Percentiles rank a stretch among this genome's conserved stretches.
These are phyloP conservation scores for Mya arenaria DNA, from an alignment of 1,140 invertebrate species.

Conservation along the genomic window DNA sequence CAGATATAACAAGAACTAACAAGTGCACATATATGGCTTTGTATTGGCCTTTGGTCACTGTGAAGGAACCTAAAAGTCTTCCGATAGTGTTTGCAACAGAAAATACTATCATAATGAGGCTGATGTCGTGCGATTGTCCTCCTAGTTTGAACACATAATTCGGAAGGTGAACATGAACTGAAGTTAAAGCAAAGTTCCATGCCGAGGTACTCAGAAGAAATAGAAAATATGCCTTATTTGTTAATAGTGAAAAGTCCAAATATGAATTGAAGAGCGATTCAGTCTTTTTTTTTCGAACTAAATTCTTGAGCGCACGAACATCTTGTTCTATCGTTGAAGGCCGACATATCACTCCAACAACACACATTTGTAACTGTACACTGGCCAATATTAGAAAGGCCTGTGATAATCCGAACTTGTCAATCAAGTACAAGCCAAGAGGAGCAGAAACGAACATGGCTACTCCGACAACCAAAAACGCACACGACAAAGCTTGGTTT, in stretches of 20 bases:
- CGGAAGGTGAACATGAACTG: conserved; percentile 2
- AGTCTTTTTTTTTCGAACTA: background rate
- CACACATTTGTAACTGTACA: conserved; percentile 21
- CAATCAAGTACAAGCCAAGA: background rate
- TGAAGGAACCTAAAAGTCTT: conserved; percentile 9
- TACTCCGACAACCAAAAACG: conserved; percentile 7
- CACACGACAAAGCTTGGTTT: background rate
- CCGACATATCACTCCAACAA: conserved; percentile 1
- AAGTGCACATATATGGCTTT: conserved; percentile 3
- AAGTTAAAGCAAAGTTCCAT: conserved; percentile 29
- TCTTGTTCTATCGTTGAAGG: conserved; percentile 6
- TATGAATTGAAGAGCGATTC: conserved; percentile 5
- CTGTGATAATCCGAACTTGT: background rate
- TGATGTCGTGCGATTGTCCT: background rate
- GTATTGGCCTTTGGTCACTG: conserved; percentile 6
- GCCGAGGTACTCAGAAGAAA: conserved; percentile 16
- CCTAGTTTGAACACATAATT: conserved; percentile 8
- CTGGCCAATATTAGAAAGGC: conserved; percentile 14
- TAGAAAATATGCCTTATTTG: background rate
- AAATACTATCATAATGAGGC: conserved; percentile 12
- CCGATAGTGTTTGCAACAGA: conserved; percentile 24
- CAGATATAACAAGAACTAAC: background rate
- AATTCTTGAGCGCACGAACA: background rate
- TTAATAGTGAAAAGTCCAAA: background rate
- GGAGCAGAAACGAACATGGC: conserved; percentile 33